Conservation (phyloP, 2,797 vertebrate species). For the Aselliscus stoliczkanus region DNA sequence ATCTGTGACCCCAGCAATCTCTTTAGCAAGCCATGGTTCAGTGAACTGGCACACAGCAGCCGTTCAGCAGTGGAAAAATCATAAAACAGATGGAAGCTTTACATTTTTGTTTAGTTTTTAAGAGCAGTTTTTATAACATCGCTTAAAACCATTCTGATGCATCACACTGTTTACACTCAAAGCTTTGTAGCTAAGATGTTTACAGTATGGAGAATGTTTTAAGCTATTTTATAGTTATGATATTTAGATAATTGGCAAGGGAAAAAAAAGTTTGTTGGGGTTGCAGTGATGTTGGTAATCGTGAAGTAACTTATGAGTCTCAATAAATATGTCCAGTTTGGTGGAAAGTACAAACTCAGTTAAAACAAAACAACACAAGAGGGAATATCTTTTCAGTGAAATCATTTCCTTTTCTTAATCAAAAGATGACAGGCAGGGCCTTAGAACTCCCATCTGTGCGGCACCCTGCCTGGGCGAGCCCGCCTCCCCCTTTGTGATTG, state of each 20-base stretch:
- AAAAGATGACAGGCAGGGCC: slow-evolving; percentile 90
- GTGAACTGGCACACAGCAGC: slow-evolving; percentile 89
- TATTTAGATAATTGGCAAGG: slow-evolving; percentile 89
- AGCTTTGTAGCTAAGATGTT: slow-evolving; percentile 88
- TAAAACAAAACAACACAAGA: slow-evolving; percentile 88
- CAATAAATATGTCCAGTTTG: slow-evolving; percentile 88
- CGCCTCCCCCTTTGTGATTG: slow-evolving; percentile 70
- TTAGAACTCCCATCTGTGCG: slow-evolving; percentile 91
- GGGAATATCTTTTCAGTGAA: slow-evolving; percentile 92
- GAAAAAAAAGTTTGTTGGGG: slow-evolving; percentile 89
- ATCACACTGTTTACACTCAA: slow-evolving; percentile 87
- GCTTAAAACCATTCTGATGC: slow-evolving; percentile 87
- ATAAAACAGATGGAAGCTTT: slow-evolving; percentile 89
- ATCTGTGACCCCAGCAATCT: slow-evolving; percentile 84
- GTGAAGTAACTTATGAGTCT: slow-evolving; percentile 87
- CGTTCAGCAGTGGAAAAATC: slow-evolving; percentile 87
- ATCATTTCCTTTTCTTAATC: slow-evolving; percentile 95
- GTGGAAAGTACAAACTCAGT: slow-evolving; percentile 89
- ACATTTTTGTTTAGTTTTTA: slow-evolving; percentile 90
- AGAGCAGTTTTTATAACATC: slow-evolving; percentile 88
- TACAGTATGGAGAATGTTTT: slow-evolving; percentile 85
- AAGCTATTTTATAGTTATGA: slow-evolving; percentile 91
- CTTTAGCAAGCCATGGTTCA: slow-evolving; percentile 89
- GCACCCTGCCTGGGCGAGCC: slow-evolving; percentile 80
- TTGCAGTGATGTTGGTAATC: slow-evolving; percentile 85